Conservation (phyloP, 2,888 invertebrate genomes). For the Cataglyphis altisquamis region DNA sequence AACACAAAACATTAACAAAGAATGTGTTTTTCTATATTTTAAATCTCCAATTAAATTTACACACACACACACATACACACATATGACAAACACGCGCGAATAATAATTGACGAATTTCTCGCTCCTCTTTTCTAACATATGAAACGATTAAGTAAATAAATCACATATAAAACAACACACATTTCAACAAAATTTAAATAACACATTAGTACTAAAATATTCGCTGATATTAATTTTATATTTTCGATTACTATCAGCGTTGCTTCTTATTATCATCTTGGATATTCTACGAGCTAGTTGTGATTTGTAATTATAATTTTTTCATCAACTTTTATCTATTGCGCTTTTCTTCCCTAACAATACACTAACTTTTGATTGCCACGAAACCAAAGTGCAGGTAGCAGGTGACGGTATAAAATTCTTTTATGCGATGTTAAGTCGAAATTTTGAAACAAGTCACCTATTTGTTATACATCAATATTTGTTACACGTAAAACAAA, state of each 20-base stretch:
- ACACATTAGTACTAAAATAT: conserved; percentile 33
- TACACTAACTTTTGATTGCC: not conserved
- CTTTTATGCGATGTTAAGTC: conserved; percentile 2
- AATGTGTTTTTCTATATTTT: not conserved
- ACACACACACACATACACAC: not conserved
- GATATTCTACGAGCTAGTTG: conserved; percentile 9
- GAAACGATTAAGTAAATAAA: conserved; percentile 10
- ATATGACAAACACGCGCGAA: not conserved
- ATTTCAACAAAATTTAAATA: conserved; percentile 33
- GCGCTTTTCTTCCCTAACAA: not conserved
- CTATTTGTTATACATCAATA: conserved; percentile 1
- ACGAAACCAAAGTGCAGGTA: not conserved
- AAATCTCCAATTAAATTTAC: conserved; percentile 13
- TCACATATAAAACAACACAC: conserved; percentile 38
- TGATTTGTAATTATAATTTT: not conserved
- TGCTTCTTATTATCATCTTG: conserved; percentile 25
- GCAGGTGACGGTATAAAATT: conserved; percentile 23
- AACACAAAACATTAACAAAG: conserved; percentile 8
- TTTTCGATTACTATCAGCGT: conserved; percentile 25
- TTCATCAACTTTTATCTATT: not conserved
- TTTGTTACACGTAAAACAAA: conserved; percentile 34
- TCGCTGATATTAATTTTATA: conserved; percentile 10
- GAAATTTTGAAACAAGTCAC: conserved; percentile 36
- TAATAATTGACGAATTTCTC: not conserved
- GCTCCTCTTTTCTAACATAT: not conserved